These are phyloP conservation scores for Zaprionus inermis DNA, from an alignment of 1,140 invertebrate genomes.

Conservation along the genomic window DNA sequence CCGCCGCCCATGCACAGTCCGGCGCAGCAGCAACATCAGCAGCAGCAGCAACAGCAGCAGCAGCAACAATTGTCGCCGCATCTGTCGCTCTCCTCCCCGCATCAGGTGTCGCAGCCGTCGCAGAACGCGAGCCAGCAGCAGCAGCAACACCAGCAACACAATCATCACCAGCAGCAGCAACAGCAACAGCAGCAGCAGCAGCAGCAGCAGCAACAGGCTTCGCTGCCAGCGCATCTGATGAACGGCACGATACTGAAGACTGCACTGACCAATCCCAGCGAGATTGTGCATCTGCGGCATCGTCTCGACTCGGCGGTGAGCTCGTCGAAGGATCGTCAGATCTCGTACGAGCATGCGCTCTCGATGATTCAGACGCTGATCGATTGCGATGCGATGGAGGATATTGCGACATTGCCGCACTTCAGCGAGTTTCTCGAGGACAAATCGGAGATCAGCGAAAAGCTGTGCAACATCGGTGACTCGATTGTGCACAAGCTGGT, in stretches of 20 bases:
- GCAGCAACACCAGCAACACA: constrained; percentile 52
- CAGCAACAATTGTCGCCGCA: constrained; percentile 71
- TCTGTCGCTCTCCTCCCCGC: constrained; percentile 55
- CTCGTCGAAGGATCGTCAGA: constrained; percentile 92
- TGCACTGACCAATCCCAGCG: constrained; percentile 96
- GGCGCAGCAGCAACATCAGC: constrained; percentile 62
- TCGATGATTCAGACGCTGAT: constrained; percentile 95
- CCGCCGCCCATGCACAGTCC: constrained; percentile 71
- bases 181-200: constrained; percentile 52
- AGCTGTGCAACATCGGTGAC: constrained; percentile 97
- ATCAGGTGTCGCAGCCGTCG: constrained; percentile 40
- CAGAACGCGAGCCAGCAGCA: constrained; percentile 41
- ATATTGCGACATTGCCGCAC: constrained; percentile 95
- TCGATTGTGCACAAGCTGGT: constrained; percentile 98
- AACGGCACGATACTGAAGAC: constrained; percentile 97
- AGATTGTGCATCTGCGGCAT: constrained; percentile 94
- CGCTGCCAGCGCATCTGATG: constrained; percentile 89
- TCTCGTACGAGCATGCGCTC: constrained; percentile 91
- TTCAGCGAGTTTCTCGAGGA: constrained; percentile 95
- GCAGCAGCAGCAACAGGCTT: constrained; percentile 62
- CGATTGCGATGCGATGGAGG: constrained; percentile 97
- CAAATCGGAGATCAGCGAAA: constrained; percentile 95
- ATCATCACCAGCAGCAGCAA: constrained; percentile 83
- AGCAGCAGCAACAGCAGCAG: constrained; percentile 59
- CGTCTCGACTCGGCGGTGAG: constrained; percentile 93